Evolutionary conservation across 2,113 vertebrate species (phyloP).

Genomic region (Varanus salvator): DNA sequence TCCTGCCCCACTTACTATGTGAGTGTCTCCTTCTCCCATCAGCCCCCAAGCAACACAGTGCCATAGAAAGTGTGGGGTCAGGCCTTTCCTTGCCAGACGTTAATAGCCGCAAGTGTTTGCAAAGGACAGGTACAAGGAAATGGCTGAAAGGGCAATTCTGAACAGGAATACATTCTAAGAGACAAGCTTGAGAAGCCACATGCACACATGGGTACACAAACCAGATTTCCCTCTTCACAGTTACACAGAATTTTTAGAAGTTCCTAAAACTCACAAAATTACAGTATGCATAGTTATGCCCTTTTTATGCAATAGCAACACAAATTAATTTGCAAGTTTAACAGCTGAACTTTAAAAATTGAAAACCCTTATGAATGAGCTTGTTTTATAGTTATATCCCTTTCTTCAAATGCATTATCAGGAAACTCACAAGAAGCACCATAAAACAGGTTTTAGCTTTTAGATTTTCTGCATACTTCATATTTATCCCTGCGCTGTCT

Average conservation of each 20-base stretch:
- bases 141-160: not conserved
- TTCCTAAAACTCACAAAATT: not conserved
- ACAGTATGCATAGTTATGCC: not conserved
- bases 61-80: not conserved
- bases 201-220: too few relatives aligned
- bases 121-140: not conserved
- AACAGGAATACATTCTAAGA: too few relatives aligned
- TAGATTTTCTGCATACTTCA: not conserved
- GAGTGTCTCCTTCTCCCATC: not conserved
- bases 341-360: not conserved
- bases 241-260: not conserved
- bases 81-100: not conserved
- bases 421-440: not conserved
- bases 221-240: too few relatives aligned
- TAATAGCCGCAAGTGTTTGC: not conserved
- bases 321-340: not conserved
- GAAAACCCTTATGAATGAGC: not conserved
- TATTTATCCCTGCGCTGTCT: too few relatives aligned
- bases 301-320: not conserved
- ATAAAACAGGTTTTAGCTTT: not conserved
- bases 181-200: too few relatives aligned
- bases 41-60: not conserved
- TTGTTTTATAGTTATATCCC: not conserved
- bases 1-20: not conserved
- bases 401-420: not conserved